These are phyloP conservation scores for Myripristis jacobus DNA, from an alignment of 2,797 vertebrate species.

Conservation along the genomic window DNA sequence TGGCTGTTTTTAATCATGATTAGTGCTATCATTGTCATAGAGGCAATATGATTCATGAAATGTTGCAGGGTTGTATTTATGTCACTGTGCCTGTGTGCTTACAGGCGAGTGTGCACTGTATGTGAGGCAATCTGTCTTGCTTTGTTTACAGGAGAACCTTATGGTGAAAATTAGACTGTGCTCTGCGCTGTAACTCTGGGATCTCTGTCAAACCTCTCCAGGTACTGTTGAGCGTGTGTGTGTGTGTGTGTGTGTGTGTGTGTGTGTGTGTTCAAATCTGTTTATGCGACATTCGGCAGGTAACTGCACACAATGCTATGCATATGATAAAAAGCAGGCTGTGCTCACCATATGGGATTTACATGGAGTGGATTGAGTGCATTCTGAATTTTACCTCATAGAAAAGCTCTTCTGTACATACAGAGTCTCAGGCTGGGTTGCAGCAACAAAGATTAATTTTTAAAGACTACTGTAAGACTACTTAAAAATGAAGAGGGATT, in stretches of 20 bases:
- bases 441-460: too few relatives aligned
- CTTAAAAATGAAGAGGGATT: too few relatives aligned
- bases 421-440: not conserved
- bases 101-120: not conserved
- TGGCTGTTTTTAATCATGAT: conserved; percentile 16
- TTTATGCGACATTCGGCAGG: too few relatives aligned
- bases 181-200: conserved; percentile 4
- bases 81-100: conserved; percentile 4
- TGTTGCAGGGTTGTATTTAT: not conserved
- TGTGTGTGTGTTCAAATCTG: conserved; percentile 1
- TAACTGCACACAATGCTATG: too few relatives aligned
- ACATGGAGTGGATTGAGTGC: not conserved
- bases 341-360: not conserved
- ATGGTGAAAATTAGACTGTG: conserved; percentile 30
- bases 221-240: conserved; percentile 15
- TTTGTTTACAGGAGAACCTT: conserved; percentile 31
- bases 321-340: not conserved
- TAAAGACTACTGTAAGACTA: too few relatives aligned
- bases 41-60: not conserved
- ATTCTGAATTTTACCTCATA: not conserved
- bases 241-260: conserved; percentile 32
- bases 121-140: conserved; percentile 23
- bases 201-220: conserved; percentile 10
- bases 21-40: not conserved
- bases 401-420: conserved; percentile 7